A percentile compares a stretch with the other conserved stretches of the same genome.
Evolutionary conservation across 2,113 vertebrate species (phyloP).

Genomic region (Urocolius indicus): DNA sequence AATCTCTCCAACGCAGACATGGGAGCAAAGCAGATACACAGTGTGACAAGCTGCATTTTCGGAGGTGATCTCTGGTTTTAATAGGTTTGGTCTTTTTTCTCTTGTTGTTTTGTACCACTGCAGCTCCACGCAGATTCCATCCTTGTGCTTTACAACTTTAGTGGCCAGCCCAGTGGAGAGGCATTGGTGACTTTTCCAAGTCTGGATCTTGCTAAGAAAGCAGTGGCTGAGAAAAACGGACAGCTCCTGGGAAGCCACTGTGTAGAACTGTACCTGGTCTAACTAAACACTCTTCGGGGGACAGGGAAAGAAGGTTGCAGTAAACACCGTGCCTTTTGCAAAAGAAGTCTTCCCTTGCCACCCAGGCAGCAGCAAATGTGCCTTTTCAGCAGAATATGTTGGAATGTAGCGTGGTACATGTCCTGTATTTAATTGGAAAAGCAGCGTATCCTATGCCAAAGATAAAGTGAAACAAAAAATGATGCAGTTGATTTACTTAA

Average conservation of each 20-base stretch:
- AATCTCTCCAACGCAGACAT: background rate
- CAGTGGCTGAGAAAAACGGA: slow-evolving; percentile 83
- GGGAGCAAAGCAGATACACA: background rate
- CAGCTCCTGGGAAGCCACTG: slow-evolving; percentile 80
- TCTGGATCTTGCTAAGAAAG: slow-evolving; percentile 83
- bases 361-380: slow-evolving; percentile 25
- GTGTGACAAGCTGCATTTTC: background rate
- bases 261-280: slow-evolving; percentile 82
- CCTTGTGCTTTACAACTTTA: slow-evolving; percentile 88
- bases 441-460: background rate
- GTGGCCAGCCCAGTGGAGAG: slow-evolving; percentile 90
- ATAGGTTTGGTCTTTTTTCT: background rate
- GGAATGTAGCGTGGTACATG: background rate
- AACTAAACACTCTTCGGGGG: slow-evolving; percentile 44
- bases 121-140: slow-evolving; percentile 89
- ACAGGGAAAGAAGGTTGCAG: slow-evolving; percentile 15
- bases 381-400: background rate
- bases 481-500: background rate
- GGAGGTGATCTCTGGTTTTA: background rate
- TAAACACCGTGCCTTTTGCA: slow-evolving; percentile 26
- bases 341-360: slow-evolving; percentile 51
- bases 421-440: slow-evolving; percentile 28
- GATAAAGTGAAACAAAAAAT: slow-evolving; percentile 20
- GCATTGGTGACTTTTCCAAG: slow-evolving; percentile 89
- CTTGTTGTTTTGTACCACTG: slow-evolving; percentile 8